Conservation (phyloP, 2,797 vertebrate genomes). For the Cossypha niveicapilla region DNA sequence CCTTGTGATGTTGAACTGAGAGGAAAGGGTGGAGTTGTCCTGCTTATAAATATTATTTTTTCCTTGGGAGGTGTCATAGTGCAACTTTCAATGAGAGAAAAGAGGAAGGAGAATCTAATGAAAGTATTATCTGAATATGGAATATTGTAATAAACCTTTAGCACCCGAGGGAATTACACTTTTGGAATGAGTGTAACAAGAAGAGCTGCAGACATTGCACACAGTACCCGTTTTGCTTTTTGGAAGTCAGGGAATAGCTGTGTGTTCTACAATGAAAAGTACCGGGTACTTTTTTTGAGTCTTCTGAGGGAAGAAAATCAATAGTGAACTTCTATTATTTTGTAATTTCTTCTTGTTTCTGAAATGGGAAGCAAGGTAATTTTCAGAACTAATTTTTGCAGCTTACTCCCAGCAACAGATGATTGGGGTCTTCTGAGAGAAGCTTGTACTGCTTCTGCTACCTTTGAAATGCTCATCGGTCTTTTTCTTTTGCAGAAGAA, state of each 20-base stretch:
- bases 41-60: not conserved
- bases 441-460: not conserved
- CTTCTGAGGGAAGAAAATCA: not conserved
- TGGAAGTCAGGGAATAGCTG: accelerated
- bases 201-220: not conserved
- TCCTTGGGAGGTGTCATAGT: not conserved
- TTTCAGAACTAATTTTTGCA: not conserved
- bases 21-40: constrained; percentile 15
- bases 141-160: not conserved
- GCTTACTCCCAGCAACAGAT: not conserved
- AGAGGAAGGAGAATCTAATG: not conserved
- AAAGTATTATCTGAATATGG: not conserved
- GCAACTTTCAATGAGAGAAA: not conserved
- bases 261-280: not conserved
- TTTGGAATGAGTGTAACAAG: not conserved
- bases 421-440: not conserved
- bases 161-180: not conserved
- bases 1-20: not conserved
- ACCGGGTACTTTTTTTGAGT: not conserved
- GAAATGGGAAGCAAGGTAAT: not conserved
- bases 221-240: not conserved
- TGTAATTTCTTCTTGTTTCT: not conserved
- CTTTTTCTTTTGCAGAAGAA: not conserved
- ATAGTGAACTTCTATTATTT: not conserved
- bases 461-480: not conserved